phyloP scores from a whole-genome alignment of 2,888 invertebrate species.

The Acronicta leporina region DNA sequence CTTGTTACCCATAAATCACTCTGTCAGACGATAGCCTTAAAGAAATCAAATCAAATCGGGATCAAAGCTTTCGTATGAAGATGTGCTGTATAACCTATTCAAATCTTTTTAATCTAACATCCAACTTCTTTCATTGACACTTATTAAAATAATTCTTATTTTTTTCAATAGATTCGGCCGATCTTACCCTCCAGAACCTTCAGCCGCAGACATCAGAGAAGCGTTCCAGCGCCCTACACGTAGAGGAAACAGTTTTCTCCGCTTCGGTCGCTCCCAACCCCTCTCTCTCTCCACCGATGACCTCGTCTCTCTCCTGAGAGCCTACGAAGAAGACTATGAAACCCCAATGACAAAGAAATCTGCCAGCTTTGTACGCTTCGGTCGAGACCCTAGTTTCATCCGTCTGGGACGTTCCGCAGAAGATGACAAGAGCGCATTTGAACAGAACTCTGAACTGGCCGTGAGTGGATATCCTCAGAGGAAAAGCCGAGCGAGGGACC shows the following conservation, averaged over 20 bases:
- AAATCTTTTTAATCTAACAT: no score
- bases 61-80: no score
- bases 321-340: constrained; percentile 81
- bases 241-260: constrained; percentile 80
- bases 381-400: constrained; percentile 84
- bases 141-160: not conserved
- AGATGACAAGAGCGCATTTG: constrained; percentile 68
- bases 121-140: no score
- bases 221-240: constrained; percentile 72
- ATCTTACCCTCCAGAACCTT: constrained; percentile 79
- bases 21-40: no score
- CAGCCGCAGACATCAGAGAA: constrained; percentile 80
- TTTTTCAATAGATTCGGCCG: constrained; percentile 76
- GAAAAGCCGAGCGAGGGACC: constrained; percentile 80
- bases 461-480: constrained; percentile 77
- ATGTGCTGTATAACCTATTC: no score
- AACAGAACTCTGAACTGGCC: constrained; percentile 68
- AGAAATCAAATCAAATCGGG: no score
- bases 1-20: no score
- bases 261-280: constrained; percentile 81
- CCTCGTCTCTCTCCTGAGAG: constrained; percentile 74
- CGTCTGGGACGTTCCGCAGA: constrained; percentile 81
- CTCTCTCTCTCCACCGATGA: constrained; percentile 77
- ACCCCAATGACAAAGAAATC: constrained; percentile 72
- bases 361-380: constrained; percentile 78